These are phyloP conservation scores for Malachius bipustulatus DNA, from an alignment of 2,888 invertebrate genomes.

Conservation along the genomic window DNA sequence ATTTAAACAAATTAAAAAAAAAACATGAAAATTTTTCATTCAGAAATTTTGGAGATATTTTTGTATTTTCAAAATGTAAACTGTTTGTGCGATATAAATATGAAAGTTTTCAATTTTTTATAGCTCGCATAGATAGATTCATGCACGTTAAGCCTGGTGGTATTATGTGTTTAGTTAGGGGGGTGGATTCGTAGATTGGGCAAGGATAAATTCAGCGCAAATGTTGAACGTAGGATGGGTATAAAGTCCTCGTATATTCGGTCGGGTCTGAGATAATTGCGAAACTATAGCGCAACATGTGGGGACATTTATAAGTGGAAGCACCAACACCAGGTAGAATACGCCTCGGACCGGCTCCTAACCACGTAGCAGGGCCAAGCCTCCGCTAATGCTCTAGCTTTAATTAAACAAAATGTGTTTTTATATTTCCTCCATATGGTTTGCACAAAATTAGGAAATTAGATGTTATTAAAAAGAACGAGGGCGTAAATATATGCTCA, in stretches of 20 bases:
- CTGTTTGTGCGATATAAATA: too few relatives aligned
- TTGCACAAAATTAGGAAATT: constrained; percentile 2
- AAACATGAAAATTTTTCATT: too few relatives aligned
- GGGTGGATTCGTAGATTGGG: too few relatives aligned
- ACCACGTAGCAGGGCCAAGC: constrained; percentile 26
- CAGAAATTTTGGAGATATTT: too few relatives aligned
- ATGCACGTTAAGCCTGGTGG: too few relatives aligned
- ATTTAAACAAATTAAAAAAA: too few relatives aligned
- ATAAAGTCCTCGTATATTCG: constrained; percentile 23
- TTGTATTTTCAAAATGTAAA: too few relatives aligned
- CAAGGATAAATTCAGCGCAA: constrained; percentile 4
- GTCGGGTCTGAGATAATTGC: constrained; percentile 35
- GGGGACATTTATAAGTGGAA: constrained; percentile 34
- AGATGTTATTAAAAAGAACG: constrained; percentile 1
- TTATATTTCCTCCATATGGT: constrained; percentile 26
- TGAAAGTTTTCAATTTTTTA: too few relatives aligned
- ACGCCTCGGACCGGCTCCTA: constrained; percentile 23
- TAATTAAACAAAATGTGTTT: constrained; percentile 34
- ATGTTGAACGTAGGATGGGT: constrained; percentile 10
- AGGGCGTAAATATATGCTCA: too few relatives aligned
- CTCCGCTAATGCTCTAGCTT: constrained; percentile 31
- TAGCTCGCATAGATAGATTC: too few relatives aligned
- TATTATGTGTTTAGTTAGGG: too few relatives aligned
- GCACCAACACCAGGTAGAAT: constrained; percentile 28
- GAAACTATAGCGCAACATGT: constrained; percentile 39